A percentile compares a stretch with the other conserved stretches of the same genome.
Conservation (phyloP, 2,113 vertebrate species). For the Edolisoma coerulescens region DNA sequence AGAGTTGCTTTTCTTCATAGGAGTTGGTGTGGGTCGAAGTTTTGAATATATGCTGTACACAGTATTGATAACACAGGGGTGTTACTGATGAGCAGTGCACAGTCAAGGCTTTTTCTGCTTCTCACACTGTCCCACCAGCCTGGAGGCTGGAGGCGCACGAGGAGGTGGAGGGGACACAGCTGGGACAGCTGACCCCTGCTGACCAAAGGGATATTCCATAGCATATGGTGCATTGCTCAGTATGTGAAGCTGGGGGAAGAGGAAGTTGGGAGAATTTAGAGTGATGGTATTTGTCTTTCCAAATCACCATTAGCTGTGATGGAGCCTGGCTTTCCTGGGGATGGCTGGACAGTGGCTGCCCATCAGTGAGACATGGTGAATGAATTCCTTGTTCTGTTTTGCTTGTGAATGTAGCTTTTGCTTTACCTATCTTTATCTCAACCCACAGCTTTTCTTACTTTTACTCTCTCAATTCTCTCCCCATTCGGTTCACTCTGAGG, state of each 20-base stretch:
- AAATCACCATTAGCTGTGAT: rapidly evolving
- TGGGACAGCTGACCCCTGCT: neutral
- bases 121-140: rapidly evolving
- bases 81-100: neutral
- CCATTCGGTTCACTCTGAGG: neutral
- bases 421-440: neutral
- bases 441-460: neutral
- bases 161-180: neutral
- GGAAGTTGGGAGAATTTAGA: too few relatives aligned
- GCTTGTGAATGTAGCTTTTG: neutral
- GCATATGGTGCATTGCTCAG: rapidly evolving
- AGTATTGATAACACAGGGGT: neutral
- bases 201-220: neutral
- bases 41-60: neutral
- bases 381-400: neutral
- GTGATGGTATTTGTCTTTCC: neutral
- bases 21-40: neutral
- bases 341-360: neutral
- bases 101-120: neutral
- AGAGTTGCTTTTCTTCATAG: neutral
- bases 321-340: neutral
- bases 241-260: neutral
- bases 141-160: neutral
- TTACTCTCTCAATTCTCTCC: neutral
- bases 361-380: neutral